A percentile compares a stretch with the other conserved stretches of the same genome.
Conservation (phyloP, 1,140 invertebrate species). For the Brachionus plicatilis region DNA sequence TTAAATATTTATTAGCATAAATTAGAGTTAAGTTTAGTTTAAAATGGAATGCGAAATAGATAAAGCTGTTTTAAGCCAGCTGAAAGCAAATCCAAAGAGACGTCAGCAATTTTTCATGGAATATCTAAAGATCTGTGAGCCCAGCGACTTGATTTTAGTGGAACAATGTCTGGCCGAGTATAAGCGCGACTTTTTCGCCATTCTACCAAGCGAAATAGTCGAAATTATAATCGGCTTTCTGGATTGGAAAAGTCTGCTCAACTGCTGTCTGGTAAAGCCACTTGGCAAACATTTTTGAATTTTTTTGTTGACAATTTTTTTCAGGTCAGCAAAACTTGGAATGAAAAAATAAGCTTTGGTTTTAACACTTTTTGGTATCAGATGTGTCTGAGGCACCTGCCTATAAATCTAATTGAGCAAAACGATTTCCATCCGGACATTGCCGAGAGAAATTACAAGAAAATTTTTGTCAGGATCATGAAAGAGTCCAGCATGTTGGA, state of each 20-base stretch:
- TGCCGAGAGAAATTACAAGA: neutral
- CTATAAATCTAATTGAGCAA: neutral
- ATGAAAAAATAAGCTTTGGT: neutral
- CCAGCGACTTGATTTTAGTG: neutral
- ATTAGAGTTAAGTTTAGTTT: neutral
- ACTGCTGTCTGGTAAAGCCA: neutral
- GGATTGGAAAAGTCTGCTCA: constrained; percentile 1
- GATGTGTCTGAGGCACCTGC: neutral
- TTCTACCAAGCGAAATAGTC: neutral
- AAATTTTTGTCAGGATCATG: neutral
- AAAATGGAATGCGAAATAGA: constrained; percentile 8
- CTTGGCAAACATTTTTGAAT: neutral
- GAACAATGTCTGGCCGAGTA: neutral
- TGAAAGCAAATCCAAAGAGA: neutral
- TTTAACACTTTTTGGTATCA: neutral
- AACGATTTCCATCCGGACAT: neutral
- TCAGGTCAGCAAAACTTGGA: neutral
- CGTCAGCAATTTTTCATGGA: constrained; percentile 4
- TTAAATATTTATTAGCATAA: neutral
- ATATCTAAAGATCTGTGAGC: neutral
- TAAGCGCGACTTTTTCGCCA: constrained; percentile 7
- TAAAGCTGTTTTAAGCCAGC: neutral
- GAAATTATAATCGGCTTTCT: neutral
- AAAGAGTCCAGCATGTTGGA: neutral
- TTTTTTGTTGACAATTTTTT: neutral